A percentile compares a stretch with the other conserved stretches of the same genome.
These are phyloP conservation scores for Vulpes lagopus DNA, from an alignment of 2,113 vertebrate genomes.

Conservation along the genomic window DNA sequence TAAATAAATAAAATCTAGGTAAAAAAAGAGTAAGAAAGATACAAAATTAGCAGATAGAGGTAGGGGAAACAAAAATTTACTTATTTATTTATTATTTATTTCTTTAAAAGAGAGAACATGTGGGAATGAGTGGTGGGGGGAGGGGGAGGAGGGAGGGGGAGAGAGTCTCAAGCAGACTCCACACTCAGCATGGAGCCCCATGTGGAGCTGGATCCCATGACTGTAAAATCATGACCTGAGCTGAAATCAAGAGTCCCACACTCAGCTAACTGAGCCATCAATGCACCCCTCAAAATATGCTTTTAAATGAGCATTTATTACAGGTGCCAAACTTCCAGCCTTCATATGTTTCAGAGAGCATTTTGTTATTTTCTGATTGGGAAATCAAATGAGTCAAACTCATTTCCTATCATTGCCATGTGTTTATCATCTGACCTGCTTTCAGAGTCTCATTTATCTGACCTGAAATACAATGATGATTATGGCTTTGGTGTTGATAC, in stretches of 20 bases:
- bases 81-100: neutral
- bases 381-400: neutral
- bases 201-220: neutral
- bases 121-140: neutral
- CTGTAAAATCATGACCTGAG: neutral
- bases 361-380: neutral
- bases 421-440: neutral
- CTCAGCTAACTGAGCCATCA: neutral
- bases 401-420: neutral
- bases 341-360: neutral
- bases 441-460: conserved; percentile 32
- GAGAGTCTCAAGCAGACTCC: neutral
- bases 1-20: too few relatives aligned
- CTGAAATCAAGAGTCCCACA: neutral
- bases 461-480: neutral
- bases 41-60: neutral
- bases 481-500: neutral
- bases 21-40: too few relatives aligned
- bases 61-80: neutral
- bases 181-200: neutral
- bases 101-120: neutral
- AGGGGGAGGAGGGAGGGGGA: neutral
- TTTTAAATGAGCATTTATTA: conserved; percentile 25
- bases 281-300: neutral
- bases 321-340: neutral